These are phyloP conservation scores for Ceratitis capitata DNA, from an alignment of 1,140 invertebrate species.

Conservation along the genomic window DNA sequence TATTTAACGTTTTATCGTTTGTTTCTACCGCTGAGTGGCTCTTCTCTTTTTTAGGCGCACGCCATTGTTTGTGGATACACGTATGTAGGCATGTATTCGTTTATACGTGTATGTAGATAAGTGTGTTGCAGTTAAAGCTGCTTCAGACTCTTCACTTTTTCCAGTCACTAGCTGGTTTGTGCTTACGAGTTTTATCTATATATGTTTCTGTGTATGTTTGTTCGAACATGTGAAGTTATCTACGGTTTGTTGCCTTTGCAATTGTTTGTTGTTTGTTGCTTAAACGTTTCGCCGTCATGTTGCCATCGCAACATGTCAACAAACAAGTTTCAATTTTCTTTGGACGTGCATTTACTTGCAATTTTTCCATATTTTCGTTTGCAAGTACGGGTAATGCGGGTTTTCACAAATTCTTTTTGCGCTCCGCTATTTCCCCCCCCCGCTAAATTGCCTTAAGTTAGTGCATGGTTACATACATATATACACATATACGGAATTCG, in stretches of 20 bases:
- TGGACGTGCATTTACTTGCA: background rate
- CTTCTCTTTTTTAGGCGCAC: slow-evolving; percentile 31
- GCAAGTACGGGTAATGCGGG: background rate
- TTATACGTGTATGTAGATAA: too few species aligned
- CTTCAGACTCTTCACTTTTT: slow-evolving; percentile 20
- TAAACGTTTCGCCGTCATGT: slow-evolving; percentile 28
- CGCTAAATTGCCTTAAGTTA: background rate
- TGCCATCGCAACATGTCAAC: slow-evolving; percentile 34
- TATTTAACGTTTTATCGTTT: slow-evolving; percentile 5
- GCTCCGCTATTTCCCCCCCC: background rate
- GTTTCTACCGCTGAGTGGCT: background rate
- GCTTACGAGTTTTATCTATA: too few species aligned
- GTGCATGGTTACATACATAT: too few species aligned
- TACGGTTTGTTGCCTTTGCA: slow-evolving; percentile 18
- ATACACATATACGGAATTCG: background rate
- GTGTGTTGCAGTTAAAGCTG: slow-evolving; percentile 28
- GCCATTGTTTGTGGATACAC: background rate
- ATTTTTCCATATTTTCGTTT: background rate
- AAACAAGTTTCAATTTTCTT: slow-evolving; percentile 35
- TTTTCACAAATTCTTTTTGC: background rate
- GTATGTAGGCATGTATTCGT: too few species aligned
- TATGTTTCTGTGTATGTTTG: background rate
- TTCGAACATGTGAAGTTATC: background rate
- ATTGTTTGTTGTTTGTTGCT: slow-evolving; percentile 4
- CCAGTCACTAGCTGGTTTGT: background rate